Base-by-base conservation (phyloP, 2,797 vertebrate species). In the Coendou prehensilis region DNA sequence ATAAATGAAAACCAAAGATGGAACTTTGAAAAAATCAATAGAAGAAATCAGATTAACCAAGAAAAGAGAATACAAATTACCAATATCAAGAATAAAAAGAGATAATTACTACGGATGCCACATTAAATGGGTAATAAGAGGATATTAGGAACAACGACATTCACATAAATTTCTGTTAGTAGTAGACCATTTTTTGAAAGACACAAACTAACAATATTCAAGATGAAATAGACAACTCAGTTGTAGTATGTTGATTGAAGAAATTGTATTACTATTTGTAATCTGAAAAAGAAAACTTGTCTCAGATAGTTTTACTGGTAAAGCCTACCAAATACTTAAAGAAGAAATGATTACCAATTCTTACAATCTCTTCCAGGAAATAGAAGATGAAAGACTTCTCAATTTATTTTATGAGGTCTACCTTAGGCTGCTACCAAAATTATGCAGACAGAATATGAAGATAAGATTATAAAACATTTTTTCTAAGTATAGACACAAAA, bases 341-440 rank as follows among this genome's bases (percentile, higher is more conserved):
- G 45, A 67, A 79, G 23, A 87, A 87, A 30, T 67, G n/a, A 76
- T 67, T 52, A 17, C 9, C 10, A 89, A 7, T 87, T 80, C 18
- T 78, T 22, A 56, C n/a, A 91, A 11, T 85, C 23, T 57, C 23
- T 63, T 71, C 17, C 59, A 79, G 54, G 81, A 93, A 93, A 76
- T n/a, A 57, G 37, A 69, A 93, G 26, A 83, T 26, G n/a, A 50
- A 82, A 37, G 57, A 90, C 18, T 57, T 94, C 28, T 33, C 15
- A 76, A 20, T 15, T 85, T 67, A 9, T 33, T 90, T 97, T 84
- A 75, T 91, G 73, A 87, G 23, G 0, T 41, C 57, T 79, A 17
- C 7, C 13, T 69, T 88, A 93, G 87, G 23, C 57, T 76, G 45
- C n/a, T 94, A 50, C 6, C 64, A 91, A 84, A 93, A 88, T 87